phyloP scores from a whole-genome alignment of 2,113 vertebrate genomes.

The Ameiurus melas region DNA sequence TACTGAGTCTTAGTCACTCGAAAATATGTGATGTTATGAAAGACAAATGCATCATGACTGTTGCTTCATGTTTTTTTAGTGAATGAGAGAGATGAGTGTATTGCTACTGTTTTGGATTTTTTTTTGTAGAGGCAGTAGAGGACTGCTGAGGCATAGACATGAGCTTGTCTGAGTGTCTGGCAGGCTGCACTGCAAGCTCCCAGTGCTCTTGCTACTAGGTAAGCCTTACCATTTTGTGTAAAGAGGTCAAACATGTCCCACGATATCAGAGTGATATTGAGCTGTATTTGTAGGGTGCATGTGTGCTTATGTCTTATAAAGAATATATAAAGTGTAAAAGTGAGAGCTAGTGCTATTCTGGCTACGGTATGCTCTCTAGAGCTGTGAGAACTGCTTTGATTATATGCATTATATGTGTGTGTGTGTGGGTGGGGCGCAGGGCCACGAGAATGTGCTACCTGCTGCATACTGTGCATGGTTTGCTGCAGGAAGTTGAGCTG shows the following conservation, averaged over 20 bases:
- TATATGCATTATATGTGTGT: conserved; percentile 2
- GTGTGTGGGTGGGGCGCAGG: background rate
- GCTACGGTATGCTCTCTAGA: background rate
- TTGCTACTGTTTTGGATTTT: background rate
- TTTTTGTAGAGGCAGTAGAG: background rate
- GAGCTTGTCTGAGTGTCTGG: background rate
- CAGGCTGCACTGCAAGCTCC: background rate
- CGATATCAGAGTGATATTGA: background rate
- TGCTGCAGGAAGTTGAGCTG: conserved; percentile 91
- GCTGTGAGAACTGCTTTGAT: background rate
- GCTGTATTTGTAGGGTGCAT: background rate
- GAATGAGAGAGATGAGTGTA: background rate
- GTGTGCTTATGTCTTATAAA: background rate
- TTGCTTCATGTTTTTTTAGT: background rate
- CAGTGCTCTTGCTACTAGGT: background rate
- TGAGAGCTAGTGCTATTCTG: background rate
- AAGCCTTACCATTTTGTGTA: background rate
- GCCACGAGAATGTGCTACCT: conserved; percentile 77
- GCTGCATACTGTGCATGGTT: conserved; percentile 90
- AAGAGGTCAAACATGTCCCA: conserved; percentile 7
- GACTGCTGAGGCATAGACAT: background rate
- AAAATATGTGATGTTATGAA: background rate
- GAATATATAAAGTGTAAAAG: background rate
- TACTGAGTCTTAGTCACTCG: background rate
- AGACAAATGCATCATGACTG: background rate